Percentiles rank a stretch among this genome's conserved stretches.
Evolutionary conservation across 2,797 vertebrate species (phyloP).

Genomic region (Mionectes olivaceus): DNA sequence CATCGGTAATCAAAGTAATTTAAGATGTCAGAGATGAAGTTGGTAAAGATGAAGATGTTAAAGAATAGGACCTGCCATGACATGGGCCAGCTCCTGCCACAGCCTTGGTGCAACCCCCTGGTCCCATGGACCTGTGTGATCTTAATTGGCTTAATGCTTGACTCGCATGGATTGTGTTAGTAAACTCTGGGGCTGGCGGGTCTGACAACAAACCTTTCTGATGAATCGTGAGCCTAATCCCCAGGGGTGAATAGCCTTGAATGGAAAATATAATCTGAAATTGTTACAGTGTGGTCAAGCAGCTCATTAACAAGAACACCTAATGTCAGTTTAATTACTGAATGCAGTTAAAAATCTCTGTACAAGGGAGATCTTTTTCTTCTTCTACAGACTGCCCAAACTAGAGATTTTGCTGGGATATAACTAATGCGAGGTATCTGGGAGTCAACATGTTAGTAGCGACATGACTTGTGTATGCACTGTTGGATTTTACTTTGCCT

Average conservation of each 20-base stretch:
- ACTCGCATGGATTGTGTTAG: rapidly evolving
- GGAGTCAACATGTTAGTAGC: conserved; percentile 15
- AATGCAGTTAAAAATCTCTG: not conserved
- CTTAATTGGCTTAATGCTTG: not conserved
- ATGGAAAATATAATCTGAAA: not conserved
- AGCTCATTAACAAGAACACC: not conserved
- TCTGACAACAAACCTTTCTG: rapidly evolving
- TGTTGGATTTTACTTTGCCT: not conserved
- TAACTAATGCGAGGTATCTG: conserved; percentile 25
- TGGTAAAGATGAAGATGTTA: not conserved
- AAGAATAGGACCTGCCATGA: not conserved
- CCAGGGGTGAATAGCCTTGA: not conserved
- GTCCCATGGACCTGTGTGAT: not conserved
- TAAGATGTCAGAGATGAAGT: not conserved
- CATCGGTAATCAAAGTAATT: not conserved
- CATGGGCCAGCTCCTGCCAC: not conserved
- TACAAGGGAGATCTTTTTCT: not conserved
- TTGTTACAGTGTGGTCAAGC: not conserved
- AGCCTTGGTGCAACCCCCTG: not conserved
- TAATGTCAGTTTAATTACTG: not conserved
- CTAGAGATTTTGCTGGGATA: conserved; percentile 15
- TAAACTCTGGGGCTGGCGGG: not conserved
- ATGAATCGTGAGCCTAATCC: not conserved
- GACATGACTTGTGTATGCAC: not conserved
- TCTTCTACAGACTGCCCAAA: not conserved